Conservation (phyloP, 2,797 vertebrate genomes). For the Anguilla marmorata region DNA sequence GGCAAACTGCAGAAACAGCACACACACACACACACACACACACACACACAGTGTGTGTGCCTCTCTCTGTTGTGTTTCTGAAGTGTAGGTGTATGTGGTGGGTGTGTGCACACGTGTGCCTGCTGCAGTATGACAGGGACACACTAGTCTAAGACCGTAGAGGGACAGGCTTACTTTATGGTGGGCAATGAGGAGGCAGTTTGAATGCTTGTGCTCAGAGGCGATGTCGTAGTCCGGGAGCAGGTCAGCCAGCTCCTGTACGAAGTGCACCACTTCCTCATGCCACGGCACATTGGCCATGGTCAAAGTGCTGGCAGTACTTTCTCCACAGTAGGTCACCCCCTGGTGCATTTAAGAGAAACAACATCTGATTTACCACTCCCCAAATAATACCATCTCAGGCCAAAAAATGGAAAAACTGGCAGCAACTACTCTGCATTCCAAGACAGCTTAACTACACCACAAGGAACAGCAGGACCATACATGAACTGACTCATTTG, state of each 20-base stretch:
- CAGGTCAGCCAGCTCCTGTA: constrained; percentile 78
- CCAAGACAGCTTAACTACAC: too few relatives aligned
- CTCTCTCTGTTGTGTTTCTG: neutral
- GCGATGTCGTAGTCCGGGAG: constrained; percentile 84
- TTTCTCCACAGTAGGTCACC: constrained; percentile 93
- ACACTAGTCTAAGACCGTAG: neutral
- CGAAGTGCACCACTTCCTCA: constrained; percentile 85
- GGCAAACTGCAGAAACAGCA: neutral
- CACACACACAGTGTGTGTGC: neutral
- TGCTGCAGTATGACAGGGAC: neutral
- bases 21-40: neutral
- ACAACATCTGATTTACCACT: too few relatives aligned
- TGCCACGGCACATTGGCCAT: constrained; percentile 98
- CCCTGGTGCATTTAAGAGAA: constrained; percentile 69
- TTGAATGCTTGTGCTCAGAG: constrained; percentile 92
- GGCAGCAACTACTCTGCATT: too few relatives aligned
- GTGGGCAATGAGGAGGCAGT: constrained; percentile 89
- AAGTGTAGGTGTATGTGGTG: neutral
- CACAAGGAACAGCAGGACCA: too few relatives aligned
- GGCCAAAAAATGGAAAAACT: too few relatives aligned
- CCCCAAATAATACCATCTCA: too few relatives aligned
- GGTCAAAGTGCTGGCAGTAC: constrained; percentile 88
- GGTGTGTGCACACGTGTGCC: neutral
- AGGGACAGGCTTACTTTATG: constrained; percentile 75
- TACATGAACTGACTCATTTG: neutral